phyloP scores from a whole-genome alignment of 1,140 invertebrate genomes.

The Patella vulgata region DNA sequence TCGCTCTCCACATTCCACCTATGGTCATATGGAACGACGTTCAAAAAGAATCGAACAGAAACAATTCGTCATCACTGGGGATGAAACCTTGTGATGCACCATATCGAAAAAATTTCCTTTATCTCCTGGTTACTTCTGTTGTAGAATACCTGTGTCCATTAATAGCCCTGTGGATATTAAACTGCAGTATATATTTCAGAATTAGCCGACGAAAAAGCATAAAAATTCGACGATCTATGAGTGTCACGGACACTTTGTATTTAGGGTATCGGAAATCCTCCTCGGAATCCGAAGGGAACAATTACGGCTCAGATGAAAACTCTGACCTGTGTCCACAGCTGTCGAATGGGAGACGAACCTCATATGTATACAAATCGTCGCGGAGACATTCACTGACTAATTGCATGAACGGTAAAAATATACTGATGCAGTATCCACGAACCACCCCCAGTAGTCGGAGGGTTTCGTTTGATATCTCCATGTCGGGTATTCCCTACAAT shows the following conservation, averaged over 20 bases:
- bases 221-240: slow-evolving; percentile 53
- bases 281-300: slow-evolving; percentile 34
- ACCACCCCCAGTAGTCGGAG: slow-evolving; percentile 7
- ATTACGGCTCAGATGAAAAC: slow-evolving; percentile 27
- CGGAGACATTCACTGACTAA: slow-evolving; percentile 6
- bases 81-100: slow-evolving; percentile 36
- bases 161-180: slow-evolving; percentile 41
- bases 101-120: slow-evolving; percentile 29
- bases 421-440: background rate
- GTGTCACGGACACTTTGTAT: slow-evolving; percentile 36
- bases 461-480: slow-evolving; percentile 7
- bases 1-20: slow-evolving; percentile 44
- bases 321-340: slow-evolving; percentile 3
- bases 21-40: slow-evolving; percentile 42
- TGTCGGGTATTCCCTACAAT: background rate
- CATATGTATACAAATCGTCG: slow-evolving; percentile 8
- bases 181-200: slow-evolving; percentile 54
- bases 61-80: background rate
- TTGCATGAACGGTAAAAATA: background rate
- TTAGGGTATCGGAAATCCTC: slow-evolving; percentile 38
- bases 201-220: slow-evolving; percentile 49
- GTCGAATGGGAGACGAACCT: slow-evolving; percentile 4
- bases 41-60: slow-evolving; percentile 12
- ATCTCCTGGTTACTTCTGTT: slow-evolving; percentile 39
- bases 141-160: slow-evolving; percentile 51